Evolutionary conservation across 2,113 vertebrate species (phyloP).

Genomic region (Lonchura striata): DNA sequence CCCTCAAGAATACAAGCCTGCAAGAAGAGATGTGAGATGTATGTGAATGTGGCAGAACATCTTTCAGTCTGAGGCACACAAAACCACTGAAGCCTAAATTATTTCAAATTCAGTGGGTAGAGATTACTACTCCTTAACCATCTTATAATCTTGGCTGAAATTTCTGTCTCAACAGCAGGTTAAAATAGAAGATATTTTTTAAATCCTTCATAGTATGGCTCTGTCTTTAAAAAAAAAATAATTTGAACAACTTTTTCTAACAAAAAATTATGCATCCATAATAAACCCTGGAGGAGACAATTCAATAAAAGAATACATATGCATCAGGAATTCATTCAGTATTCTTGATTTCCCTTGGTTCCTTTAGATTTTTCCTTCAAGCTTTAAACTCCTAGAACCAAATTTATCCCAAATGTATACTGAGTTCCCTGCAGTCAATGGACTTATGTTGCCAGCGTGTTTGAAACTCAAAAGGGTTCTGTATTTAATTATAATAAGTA

Average conservation of each 20-base stretch:
- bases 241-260: constrained; percentile 3
- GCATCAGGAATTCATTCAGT: constrained; percentile 42
- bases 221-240: not conserved
- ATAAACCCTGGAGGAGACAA: constrained; percentile 35
- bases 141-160: constrained; percentile 35
- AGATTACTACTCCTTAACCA: not conserved
- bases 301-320: constrained; percentile 44
- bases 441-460: not conserved
- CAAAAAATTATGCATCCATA: constrained; percentile 20
- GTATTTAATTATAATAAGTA: not conserved
- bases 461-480: not conserved
- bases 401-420: not conserved
- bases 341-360: constrained; percentile 67
- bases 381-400: constrained; percentile 27
- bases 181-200: constrained; percentile 65
- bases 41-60: not conserved
- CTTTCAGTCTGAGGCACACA: not conserved
- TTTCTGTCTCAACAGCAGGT: not conserved
- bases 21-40: not conserved
- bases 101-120: constrained; percentile 1
- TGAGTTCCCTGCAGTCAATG: not conserved
- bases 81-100: constrained; percentile 21
- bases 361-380: constrained; percentile 35
- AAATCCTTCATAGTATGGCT: constrained; percentile 23
- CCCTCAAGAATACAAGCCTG: not conserved